These are phyloP conservation scores for Chauna torquata DNA, from an alignment of 2,113 vertebrate species.

Conservation along the genomic window DNA sequence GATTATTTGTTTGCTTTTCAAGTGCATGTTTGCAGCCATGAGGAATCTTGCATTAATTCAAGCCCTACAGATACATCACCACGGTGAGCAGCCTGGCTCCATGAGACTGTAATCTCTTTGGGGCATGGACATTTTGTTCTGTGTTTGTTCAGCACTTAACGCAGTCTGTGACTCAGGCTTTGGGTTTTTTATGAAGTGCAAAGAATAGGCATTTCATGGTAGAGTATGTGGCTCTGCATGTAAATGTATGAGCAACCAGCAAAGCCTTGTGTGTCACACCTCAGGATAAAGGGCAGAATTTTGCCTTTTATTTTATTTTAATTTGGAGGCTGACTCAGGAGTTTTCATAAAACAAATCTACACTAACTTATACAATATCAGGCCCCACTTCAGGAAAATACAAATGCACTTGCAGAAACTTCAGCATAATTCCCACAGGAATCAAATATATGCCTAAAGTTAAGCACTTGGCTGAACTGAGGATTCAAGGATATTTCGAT, in stretches of 20 bases:
- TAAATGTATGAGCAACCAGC: background rate
- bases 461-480: background rate
- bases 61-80: background rate
- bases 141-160: background rate
- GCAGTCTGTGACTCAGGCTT: background rate
- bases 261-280: rapidly evolving
- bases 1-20: background rate
- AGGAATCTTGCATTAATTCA: background rate
- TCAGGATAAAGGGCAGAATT: background rate
- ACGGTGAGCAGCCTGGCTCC: background rate
- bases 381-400: background rate
- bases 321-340: background rate
- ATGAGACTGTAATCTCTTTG: background rate
- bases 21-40: background rate
- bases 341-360: background rate
- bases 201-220: background rate
- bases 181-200: background rate
- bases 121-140: background rate
- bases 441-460: background rate
- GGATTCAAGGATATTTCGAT: background rate
- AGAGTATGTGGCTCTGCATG: background rate
- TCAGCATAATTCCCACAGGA: background rate
- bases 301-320: background rate
- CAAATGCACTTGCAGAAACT: background rate
- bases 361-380: background rate